Base-by-base conservation (phyloP, 2,113 vertebrate species). In the Amblyopsis rosae region DNA sequence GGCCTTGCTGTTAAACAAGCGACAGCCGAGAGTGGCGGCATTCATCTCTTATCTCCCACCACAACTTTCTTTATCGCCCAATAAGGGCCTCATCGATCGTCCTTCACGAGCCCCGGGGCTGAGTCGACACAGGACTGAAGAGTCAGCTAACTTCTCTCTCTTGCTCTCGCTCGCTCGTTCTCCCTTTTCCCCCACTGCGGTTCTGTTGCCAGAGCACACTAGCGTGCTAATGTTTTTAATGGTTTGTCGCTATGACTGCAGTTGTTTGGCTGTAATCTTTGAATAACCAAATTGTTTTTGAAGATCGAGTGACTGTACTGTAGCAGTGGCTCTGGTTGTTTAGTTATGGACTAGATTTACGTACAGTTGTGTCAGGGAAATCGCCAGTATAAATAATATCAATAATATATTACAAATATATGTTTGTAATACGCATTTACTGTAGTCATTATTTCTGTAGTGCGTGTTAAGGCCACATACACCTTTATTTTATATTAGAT, bases 31-130 rank as follows among this genome's bases (percentile, higher is more conserved):
- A 49, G 60, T 9, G 46, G 33, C 13, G 9, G 35, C 13, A 15
- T 64, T 66, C 62, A 46, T 60, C 69, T 67, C 9, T 70, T 33
- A 48, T 68, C 61, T 67, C 65, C 26, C 53, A 61, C 55, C 70
- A 70, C 65, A 9, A 59, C 65, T 66, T 33, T 72, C 73, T 80
- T 73, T 80, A 80, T 77, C 35, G n/a, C 58, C 67, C 72, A 77
- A 73, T 79, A 73, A 86, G 64, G 35, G 13, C 67, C 49, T 41
- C 72, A 86, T 83, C 41, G 76, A 85, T 85, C 69, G 62, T 49
- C 61, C 72, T 62, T 74, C 72, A 58, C 51, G 26, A 26, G 26
- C 26, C 26, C 26, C 26, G 2, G 26, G 26, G 26, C 26, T 70
- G 67, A 80, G 65, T 63, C 76, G 74, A 78, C 67, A 75, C 70